Conservation (phyloP, 2,888 invertebrate species). For the Temnothorax ravouxi region DNA sequence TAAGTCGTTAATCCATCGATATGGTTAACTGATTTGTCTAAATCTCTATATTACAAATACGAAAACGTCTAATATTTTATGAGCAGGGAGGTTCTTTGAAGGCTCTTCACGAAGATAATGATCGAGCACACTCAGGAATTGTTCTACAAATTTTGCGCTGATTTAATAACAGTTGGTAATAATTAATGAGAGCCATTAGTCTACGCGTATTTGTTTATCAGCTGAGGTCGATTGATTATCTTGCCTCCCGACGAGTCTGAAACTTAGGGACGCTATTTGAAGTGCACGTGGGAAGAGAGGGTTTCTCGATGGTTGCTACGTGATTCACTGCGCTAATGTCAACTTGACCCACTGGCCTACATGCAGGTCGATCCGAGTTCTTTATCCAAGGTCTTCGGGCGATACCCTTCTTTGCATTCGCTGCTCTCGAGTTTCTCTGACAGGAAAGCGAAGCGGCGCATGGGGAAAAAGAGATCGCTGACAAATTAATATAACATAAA, state of each 20-base stretch:
- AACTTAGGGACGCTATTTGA: conserved; percentile 30
- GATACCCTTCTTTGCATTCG: conserved; percentile 54
- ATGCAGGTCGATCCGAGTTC: conserved; percentile 64
- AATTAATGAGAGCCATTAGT: conserved; percentile 30
- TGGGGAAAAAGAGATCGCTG: background rate
- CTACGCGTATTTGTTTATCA: conserved; percentile 40
- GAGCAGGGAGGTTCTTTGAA: background rate
- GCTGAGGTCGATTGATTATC: conserved; percentile 49
- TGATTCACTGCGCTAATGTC: conserved; percentile 61
- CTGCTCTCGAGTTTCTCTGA: conserved; percentile 12
- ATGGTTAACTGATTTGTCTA: background rate
- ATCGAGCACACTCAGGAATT: background rate
- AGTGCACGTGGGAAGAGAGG: conserved; percentile 26
- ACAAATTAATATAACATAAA: conserved; percentile 1
- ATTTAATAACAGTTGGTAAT: background rate
- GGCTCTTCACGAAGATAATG: background rate
- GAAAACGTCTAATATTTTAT: background rate
- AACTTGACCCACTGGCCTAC: conserved; percentile 69
- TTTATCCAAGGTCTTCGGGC: conserved; percentile 60
- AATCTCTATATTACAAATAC: background rate
- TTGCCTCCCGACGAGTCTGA: conserved; percentile 34
- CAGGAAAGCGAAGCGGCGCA: background rate
- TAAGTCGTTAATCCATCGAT: background rate
- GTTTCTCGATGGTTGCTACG: conserved; percentile 57
- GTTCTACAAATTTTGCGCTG: background rate